phyloP scores from a whole-genome alignment of 92 coral and sea anemone genomes.

The Meandrina meandrites region DNA sequence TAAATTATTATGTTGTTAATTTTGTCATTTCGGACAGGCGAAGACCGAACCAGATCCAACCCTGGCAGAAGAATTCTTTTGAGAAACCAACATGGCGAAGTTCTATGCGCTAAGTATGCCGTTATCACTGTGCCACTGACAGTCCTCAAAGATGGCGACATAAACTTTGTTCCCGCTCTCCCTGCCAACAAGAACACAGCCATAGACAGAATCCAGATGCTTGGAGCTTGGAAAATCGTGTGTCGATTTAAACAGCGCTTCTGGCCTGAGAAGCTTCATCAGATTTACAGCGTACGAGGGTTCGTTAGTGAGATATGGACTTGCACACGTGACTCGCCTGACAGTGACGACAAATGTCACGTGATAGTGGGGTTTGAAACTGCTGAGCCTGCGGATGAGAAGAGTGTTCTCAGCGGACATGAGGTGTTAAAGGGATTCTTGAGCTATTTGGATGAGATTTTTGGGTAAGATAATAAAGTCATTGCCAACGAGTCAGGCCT shows the following conservation, averaged over 20 bases:
- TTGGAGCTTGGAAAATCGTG: constrained; percentile 75
- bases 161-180: constrained; percentile 69
- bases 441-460: constrained; percentile 72
- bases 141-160: constrained; percentile 82
- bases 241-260: constrained; percentile 78
- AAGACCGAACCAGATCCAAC: background rate
- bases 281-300: constrained; percentile 17
- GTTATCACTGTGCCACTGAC: constrained; percentile 82
- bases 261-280: constrained; percentile 61
- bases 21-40: background rate
- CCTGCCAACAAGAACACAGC: constrained; percentile 72
- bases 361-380: constrained; percentile 85
- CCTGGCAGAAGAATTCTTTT: constrained; percentile 35
- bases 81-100: constrained; percentile 65
- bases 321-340: constrained; percentile 64
- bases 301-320: constrained; percentile 79
- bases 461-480: constrained; percentile 64
- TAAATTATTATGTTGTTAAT: background rate
- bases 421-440: constrained; percentile 66
- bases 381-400: constrained; percentile 74
- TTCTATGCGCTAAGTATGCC: constrained; percentile 55
- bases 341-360: constrained; percentile 77
- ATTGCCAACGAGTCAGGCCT: too few relatives aligned
- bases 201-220: constrained; percentile 77
- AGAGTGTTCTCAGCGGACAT: constrained; percentile 64